Evolutionary conservation across 2,113 vertebrate species (phyloP), one percentile per base, ranked within the genome.

Genomic region (Microcebus jonahi): DNA sequence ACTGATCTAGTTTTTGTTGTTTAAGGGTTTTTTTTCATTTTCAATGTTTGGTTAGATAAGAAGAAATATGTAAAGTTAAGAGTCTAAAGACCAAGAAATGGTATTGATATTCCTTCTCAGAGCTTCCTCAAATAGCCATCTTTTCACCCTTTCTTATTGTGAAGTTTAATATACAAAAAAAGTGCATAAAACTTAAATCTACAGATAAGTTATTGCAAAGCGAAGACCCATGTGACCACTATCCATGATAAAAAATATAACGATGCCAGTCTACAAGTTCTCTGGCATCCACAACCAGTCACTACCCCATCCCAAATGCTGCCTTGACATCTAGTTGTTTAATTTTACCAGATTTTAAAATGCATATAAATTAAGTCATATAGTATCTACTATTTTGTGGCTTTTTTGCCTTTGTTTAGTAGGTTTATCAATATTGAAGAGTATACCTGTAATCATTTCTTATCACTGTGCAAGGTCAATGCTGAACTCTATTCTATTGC

Each of bases 1-100:
- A 88, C 10, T 45, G 29, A 85, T 67, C 15, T 42, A 57, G 59
- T 18, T 77, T 94, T 53, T 55, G 25, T 15, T 18, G 39, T 88
- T 65, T 45, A 10, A 6, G 25, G 31, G 23, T 14, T 18, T 53
- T 63, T 68, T 85, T 94, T 57, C 8, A 57, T 87, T 91, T 75
- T 50, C 48, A 95, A 31, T 90, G 10, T 80, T 80, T 15, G n/a
- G 12, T 87, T 92, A 76, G 18, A 63, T 57, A 71, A 23, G 23
- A 61, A 23, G 27, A 94, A 90, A n/a, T 42, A 21, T 77, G 17
- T 68, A 21, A 63, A 75, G 31, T 13, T 83, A 27, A 83, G 25
- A 92, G 29, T 17, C 34, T 84, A 86, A 92, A 96, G 10, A 90
- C 57, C 61, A 93, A 71, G 48, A 95, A 75, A 87, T 36, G 13